These are phyloP conservation scores for Strix uralensis DNA, from an alignment of 2,113 vertebrate species.

Conservation along the genomic window DNA sequence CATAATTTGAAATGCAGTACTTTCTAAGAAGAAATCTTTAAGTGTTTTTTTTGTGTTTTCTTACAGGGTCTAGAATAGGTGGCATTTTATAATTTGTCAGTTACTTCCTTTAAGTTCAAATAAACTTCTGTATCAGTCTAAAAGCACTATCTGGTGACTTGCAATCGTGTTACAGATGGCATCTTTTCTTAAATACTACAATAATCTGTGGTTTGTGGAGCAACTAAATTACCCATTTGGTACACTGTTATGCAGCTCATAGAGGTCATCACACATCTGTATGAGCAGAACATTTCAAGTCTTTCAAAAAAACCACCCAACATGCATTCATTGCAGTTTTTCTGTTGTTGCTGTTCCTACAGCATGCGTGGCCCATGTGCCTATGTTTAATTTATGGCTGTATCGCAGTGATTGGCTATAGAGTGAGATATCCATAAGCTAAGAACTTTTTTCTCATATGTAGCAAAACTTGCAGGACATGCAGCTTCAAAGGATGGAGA, in stretches of 20 bases:
- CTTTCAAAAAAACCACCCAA: not conserved
- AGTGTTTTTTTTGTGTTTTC: not conserved
- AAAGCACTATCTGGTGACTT: not conserved
- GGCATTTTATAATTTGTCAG: not conserved
- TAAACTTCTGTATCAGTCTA: not conserved
- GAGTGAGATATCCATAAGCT: not conserved
- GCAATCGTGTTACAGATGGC: not conserved
- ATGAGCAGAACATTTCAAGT: not conserved
- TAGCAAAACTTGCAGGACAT: not conserved
- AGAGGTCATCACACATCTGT: constrained; percentile 15
- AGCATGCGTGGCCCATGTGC: fast-evolving
- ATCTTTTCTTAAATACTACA: not conserved
- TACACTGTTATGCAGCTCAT: not conserved
- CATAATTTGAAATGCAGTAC: not conserved
- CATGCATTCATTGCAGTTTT: not conserved
- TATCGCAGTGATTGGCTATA: not conserved
- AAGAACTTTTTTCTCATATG: not conserved
- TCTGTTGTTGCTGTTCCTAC: not conserved
- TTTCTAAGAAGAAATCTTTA: not conserved
- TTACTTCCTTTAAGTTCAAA: not conserved
- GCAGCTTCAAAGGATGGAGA: not conserved
- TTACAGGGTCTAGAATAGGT: not conserved
- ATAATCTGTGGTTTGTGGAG: not conserved
- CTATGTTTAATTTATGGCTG: not conserved
- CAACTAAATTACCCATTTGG: not conserved